Base-by-base conservation (phyloP, 2,888 invertebrate genomes). In the Zonitis immaculata region DNA sequence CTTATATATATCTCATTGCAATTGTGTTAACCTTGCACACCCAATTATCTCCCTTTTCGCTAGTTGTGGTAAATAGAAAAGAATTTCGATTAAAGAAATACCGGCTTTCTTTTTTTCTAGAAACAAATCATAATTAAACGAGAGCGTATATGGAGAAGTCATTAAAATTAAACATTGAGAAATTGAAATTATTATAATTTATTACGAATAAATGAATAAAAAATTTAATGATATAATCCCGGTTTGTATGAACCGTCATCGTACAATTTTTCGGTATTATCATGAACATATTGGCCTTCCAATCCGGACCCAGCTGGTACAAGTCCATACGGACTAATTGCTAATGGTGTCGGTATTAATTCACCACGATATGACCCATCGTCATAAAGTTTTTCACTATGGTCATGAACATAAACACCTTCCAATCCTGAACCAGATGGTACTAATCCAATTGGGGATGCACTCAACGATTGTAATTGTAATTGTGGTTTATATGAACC, bases 401-500 rank as follows among this genome's bases (percentile, higher is more conserved):
- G 11, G 9, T 51, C 54, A 42, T 28, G 50, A 6, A 66, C 57
- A 56, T 66, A 66, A 30, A 59, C 55, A 45, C 66, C 66, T 56
- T 66, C 65, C 7, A 61, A 35, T 44, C 65, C 66, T 30, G 65
- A 66, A 42, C 65, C 66, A 30, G 66, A 54, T 28, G 59, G 58
- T 2, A 61, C 61, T 44, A 64, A 51, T 43, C 66, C 66, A 18
- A 64, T 64, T 6, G 66, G 66, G n/a, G 62, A 62, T 30, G 57
- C 49, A 39, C 59, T 61, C 53, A 67, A 58, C 26, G 64, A 64
- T 9, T 63, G 44, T 18, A 64, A 54, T 44, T 51, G 52, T 47
- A 63, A 54, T 60, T 66, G 60, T 1, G 66, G 63, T 48, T 56
- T 68, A 62, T 71, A 71, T 43, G 67, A 67, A 49, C 71, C 71